These are phyloP conservation scores for Criorhina ranunculi DNA, from an alignment of 2,888 invertebrate species.

Conservation along the genomic window DNA sequence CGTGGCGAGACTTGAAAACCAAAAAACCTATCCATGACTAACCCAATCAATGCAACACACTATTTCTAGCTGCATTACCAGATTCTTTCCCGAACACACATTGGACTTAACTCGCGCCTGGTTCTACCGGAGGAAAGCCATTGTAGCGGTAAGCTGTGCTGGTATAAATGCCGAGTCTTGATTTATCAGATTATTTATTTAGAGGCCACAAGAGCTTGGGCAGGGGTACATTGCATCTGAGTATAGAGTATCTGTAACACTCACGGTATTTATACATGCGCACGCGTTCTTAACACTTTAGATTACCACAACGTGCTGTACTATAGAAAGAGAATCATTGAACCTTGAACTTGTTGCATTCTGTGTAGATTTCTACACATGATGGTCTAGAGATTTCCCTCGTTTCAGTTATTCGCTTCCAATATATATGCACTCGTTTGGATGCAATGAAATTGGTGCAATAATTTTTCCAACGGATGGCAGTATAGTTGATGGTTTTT, in stretches of 20 bases:
- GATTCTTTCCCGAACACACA: constrained; percentile 35
- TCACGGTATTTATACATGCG: constrained; percentile 18
- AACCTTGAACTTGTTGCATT: constrained; percentile 46
- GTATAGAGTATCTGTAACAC: constrained; percentile 47
- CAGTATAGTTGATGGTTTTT: constrained; percentile 1
- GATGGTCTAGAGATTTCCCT: constrained; percentile 1
- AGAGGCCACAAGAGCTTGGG: constrained; percentile 48
- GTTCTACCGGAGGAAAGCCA: constrained; percentile 35
- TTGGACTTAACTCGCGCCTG: constrained; percentile 38
- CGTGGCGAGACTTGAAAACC: constrained; percentile 53
- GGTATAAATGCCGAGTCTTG: constrained; percentile 46
- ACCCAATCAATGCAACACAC: constrained; percentile 35
- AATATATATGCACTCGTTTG: neutral
- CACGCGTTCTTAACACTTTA: constrained; percentile 52
- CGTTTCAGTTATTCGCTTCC: constrained; percentile 13
- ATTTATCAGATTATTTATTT: constrained; percentile 69
- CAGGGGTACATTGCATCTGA: constrained; percentile 24
- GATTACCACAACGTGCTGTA: constrained; percentile 24
- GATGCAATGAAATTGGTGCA: neutral
- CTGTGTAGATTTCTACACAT: constrained; percentile 22
- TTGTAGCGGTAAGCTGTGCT: constrained; percentile 57
- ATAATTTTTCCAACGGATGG: neutral
- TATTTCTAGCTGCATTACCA: constrained; percentile 32
- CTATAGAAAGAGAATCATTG: constrained; percentile 37
- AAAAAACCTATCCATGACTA: constrained; percentile 43